These are phyloP conservation scores for Napeogenes inachia DNA, from an alignment of 2,888 invertebrate species.

Conservation along the genomic window DNA sequence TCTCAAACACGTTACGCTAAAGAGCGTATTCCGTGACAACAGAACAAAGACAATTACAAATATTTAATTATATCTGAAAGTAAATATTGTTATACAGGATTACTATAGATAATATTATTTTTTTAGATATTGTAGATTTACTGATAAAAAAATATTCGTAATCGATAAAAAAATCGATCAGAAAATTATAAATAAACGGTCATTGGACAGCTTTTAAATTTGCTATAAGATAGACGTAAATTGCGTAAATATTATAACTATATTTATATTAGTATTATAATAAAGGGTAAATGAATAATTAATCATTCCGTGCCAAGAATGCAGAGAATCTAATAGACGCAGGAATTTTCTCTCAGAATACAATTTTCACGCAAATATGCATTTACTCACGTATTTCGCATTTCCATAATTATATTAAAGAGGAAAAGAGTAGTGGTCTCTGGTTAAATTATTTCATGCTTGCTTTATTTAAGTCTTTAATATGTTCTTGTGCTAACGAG, in stretches of 20 bases:
- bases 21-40: slow-evolving; percentile 4
- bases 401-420: slow-evolving; percentile 15
- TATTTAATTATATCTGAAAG: background rate
- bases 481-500: background rate
- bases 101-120: too few relatives aligned
- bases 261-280: too few relatives aligned
- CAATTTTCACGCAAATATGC: slow-evolving; percentile 8
- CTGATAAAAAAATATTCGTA: too few relatives aligned
- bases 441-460: background rate
- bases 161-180: too few relatives aligned
- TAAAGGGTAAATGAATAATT: background rate
- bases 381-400: slow-evolving; percentile 8
- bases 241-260: too few relatives aligned
- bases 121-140: too few relatives aligned
- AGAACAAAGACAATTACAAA: background rate
- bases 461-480: background rate
- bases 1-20: background rate
- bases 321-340: background rate
- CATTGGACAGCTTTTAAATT: too few relatives aligned
- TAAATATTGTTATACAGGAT: too few relatives aligned
- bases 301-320: slow-evolving; percentile 1
- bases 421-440: background rate
- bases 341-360: background rate
- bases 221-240: too few relatives aligned
- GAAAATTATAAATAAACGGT: too few relatives aligned